phyloP scores from a whole-genome alignment of 2,113 vertebrate species.

The Dendrocopos noguchii region DNA sequence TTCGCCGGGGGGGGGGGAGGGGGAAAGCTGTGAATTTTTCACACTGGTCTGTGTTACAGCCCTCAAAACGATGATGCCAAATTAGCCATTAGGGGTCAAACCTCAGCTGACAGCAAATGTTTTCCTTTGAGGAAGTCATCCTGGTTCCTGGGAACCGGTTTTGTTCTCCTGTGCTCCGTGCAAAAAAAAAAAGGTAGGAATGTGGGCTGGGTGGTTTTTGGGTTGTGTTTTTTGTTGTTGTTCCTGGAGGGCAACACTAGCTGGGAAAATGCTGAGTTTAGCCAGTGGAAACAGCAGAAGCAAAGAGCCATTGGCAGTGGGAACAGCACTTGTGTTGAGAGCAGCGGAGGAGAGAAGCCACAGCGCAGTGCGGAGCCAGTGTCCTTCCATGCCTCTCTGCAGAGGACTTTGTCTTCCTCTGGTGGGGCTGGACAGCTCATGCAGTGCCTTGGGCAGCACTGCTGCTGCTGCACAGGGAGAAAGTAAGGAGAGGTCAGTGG shows the following conservation, averaged over 20 bases:
- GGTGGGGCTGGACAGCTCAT: neutral
- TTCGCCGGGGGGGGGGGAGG: too few species aligned
- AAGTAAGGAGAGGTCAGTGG: conserved; percentile 38
- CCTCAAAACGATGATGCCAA: conserved; percentile 34
- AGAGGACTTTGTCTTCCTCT: conserved; percentile 16
- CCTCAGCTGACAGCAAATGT: conserved; percentile 54
- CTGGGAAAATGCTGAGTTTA: conserved; percentile 48
- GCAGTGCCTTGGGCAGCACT: conserved; percentile 1
- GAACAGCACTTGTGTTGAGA: conserved; percentile 54
- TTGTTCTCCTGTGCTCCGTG: conserved; percentile 20
- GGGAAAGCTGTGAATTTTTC: neutral
- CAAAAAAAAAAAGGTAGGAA: conserved; percentile 26
- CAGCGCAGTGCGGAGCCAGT: conserved; percentile 34
- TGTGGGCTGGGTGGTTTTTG: neutral
- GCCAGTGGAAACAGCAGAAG: conserved; percentile 57
- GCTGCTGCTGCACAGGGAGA: conserved; percentile 36
- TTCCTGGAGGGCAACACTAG: conserved; percentile 51
- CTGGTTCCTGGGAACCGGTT: conserved; percentile 43
- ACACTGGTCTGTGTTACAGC: neutral
- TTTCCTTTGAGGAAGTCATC: conserved; percentile 45
- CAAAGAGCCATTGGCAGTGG: conserved; percentile 44
- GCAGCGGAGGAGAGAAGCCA: conserved; percentile 35
- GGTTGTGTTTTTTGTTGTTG: neutral
- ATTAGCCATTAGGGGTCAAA: conserved; percentile 46
- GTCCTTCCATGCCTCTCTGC: conserved; percentile 13